Evolutionary conservation across 2,888 invertebrate species (phyloP), one percentile per base, ranked within the genome.

Genomic region (Dendrolimus pini): DNA sequence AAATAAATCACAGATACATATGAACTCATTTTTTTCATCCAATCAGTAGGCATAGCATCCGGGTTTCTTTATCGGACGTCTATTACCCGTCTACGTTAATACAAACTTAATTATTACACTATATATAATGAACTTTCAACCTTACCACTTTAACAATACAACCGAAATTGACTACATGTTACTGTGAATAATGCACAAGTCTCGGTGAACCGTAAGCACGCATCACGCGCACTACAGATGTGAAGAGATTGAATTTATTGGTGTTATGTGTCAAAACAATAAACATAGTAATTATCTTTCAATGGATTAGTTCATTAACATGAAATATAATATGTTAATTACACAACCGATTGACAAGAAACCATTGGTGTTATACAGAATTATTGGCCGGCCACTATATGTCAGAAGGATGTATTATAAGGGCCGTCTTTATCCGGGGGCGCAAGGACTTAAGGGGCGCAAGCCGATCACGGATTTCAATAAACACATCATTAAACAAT

Each of bases 31-130:
- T 47, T 47, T 47, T 30, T 30, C 12, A 47, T 47, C 47, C 47
- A 47, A 47, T 12, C 12, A 47, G 12, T 47, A 47, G 47, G 9
- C 47, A 55, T 63, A 62, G 59, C 66, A 72, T 79, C 80, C 78
- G 78, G 75, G 73, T 69, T 63, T 47, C 47, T 47, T 66, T 74
- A 71, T 71, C 68, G 55, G 56, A 56, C 56, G 77, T 77, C 79
- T 76, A 66, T 69, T 63, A 60, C 63, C 63, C 62, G 78, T 79
- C 78, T 78, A 63, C 65, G 60, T 55, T 30, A 30, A 30, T 30
- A 30, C 6, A 30, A 30, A 30, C 30, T 58, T 55, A 52, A 53
- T 18, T 47, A 53, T 54, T 54, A 56, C 13, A 52, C 55, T 14
- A 13, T 9, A 18, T 7, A 47, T 42, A 47, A 13, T 7, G 3